These are phyloP conservation scores for Antheraea assamensis DNA, from an alignment of 2,888 invertebrate genomes.

Conservation along the genomic window DNA sequence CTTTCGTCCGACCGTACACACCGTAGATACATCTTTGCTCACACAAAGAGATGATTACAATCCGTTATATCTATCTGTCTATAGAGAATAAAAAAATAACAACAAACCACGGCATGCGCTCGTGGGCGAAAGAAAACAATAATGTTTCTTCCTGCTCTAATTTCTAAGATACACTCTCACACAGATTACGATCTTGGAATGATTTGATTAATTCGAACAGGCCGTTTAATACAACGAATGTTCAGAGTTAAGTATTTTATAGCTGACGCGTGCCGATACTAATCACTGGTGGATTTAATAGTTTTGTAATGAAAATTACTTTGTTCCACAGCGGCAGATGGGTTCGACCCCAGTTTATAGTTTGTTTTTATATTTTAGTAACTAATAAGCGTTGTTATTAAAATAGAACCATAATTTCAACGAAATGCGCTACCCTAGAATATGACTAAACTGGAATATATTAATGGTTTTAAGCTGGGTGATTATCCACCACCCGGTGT, in stretches of 20 bases:
- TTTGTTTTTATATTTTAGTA: neutral
- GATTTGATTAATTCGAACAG: constrained; percentile 81
- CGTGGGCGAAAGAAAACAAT: constrained; percentile 81
- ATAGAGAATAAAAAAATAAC: constrained; percentile 66
- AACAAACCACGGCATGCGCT: constrained; percentile 60
- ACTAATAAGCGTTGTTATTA: neutral
- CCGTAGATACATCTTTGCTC: constrained; percentile 69
- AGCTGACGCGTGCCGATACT: constrained; percentile 79
- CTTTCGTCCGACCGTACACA: constrained; percentile 47
- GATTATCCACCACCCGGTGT: too few relatives aligned
- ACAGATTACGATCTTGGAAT: constrained; percentile 67
- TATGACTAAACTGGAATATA: neutral
- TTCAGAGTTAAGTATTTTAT: constrained; percentile 74
- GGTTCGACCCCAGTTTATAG: constrained; percentile 24
- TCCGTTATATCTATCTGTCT: constrained; percentile 76
- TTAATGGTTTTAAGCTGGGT: neutral
- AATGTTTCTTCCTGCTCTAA: constrained; percentile 77
- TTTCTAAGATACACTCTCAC: constrained; percentile 68
- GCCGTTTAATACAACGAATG: constrained; percentile 65
- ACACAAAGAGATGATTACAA: constrained; percentile 82
- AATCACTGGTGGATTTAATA: constrained; percentile 74
- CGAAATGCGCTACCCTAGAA: neutral
- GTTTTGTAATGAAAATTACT: constrained; percentile 69
- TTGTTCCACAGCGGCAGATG: constrained; percentile 34
- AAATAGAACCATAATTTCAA: neutral